Evolutionary conservation across 2,888 invertebrate genomes (phyloP), one percentile per base, ranked within the genome.

Genomic region (Pollenia amentaria): DNA sequence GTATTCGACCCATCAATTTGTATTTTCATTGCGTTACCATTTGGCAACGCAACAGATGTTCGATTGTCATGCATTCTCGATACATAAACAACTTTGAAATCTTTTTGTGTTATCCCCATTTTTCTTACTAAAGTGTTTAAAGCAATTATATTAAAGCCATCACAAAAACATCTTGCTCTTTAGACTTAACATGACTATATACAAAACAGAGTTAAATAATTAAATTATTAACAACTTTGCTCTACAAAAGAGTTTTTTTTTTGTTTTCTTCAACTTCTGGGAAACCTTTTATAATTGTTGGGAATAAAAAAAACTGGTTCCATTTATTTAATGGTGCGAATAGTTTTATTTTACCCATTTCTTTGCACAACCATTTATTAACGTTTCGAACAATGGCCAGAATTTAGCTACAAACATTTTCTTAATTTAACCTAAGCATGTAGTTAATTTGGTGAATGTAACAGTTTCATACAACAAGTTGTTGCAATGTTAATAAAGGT

Each of bases 141-240:
- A 60, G 60, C 46, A 69, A 69, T 38, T n/a, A 14, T 10, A 7
- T 16, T 38, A n/a, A 4, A 7, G 12, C 11, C 42, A 53, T 40
- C 10, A 40, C n/a, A 2, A 40, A 18, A 40, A 51, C 40, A 53
- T 40, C 8, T 69, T 29, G 29, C 29, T 29, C 29, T 29, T 29
- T 29, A 29, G 6, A 29, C 4, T 29, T 29, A 29, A 29, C 6
- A 29, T 29, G 29, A 29, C 38, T 14, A 11, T 21, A 46, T 44
- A 46, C 12, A 42, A 55, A 64, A 48, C 14, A 65, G n/a, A 38
- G 46, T 65, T 53, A 53, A 73, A 48, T 57, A 57, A 81, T 73
- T 75, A 75, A 67, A 67, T 67, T 51, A 42, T 67, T 81, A 67
- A 81, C 48, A 73, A 67, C 64, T 62, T 51, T 75, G 42, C 12